Conservation (phyloP, 2,113 vertebrate species). For the Zosterops borbonicus region DNA sequence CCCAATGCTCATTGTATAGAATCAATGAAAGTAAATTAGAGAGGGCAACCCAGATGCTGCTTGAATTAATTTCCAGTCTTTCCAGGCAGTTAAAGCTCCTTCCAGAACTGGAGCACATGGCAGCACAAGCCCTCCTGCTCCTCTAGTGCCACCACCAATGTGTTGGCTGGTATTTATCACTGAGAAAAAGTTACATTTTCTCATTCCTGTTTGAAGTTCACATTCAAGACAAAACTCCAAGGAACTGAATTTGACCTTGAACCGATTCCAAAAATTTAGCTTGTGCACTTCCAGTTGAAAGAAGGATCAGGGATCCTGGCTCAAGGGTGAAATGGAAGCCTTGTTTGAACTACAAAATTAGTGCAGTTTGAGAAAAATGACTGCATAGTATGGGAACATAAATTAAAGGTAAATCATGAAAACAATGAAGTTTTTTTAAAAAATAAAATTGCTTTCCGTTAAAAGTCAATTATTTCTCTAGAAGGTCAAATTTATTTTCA, state of each 20-base stretch:
- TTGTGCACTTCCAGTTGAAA: constrained; percentile 60
- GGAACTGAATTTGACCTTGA: constrained; percentile 70
- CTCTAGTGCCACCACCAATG: neutral
- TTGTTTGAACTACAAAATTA: constrained; percentile 41
- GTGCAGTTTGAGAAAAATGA: constrained; percentile 8
- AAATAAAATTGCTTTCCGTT: constrained; percentile 44
- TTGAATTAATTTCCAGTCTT: neutral
- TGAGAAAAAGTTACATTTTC: neutral
- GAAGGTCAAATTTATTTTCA: constrained; percentile 58
- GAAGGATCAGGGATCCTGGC: constrained; percentile 14
- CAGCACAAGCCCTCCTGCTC: neutral
- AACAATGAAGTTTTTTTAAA: constrained; percentile 50
- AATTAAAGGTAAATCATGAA: constrained; percentile 60
- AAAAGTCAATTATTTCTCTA: constrained; percentile 59
- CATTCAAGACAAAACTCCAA: constrained; percentile 33
- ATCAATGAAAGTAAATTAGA: neutral
- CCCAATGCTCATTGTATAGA: neutral
- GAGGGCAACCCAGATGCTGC: neutral
- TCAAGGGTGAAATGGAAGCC: constrained; percentile 31
- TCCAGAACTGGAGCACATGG: neutral
- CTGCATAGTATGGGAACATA: neutral
- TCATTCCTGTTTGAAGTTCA: constrained; percentile 11
- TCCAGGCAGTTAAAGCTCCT: neutral
- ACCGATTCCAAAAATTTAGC: constrained; percentile 33
- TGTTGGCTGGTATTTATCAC: neutral